phyloP scores from a whole-genome alignment of 2,797 vertebrate genomes.

The Platalea minor region DNA sequence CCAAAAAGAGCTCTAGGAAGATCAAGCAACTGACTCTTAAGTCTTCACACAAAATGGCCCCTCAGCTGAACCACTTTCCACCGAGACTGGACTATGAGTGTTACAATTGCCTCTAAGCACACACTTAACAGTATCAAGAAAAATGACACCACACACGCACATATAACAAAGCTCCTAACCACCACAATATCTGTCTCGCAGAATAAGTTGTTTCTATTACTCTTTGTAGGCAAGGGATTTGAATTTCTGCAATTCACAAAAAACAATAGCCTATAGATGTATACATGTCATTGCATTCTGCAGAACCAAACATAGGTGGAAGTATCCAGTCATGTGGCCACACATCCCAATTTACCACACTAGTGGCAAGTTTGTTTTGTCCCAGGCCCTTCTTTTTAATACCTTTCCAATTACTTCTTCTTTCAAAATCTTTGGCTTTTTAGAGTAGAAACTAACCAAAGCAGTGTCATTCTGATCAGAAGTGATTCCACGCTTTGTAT shows the following conservation, averaged over 20 bases:
- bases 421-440: not conserved
- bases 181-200: accelerated
- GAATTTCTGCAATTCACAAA: not conserved
- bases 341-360: not conserved
- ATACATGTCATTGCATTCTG: not conserved
- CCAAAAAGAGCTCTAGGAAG: not conserved
- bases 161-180: not conserved
- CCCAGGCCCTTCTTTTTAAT: not conserved
- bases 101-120: not conserved
- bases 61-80: not conserved
- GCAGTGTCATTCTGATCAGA: not conserved
- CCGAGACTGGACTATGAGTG: not conserved
- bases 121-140: not conserved
- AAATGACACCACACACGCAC: not conserved
- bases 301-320: not conserved
- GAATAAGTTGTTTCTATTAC: not conserved
- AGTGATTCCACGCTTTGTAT: not conserved
- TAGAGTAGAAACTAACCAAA: not conserved
- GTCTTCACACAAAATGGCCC: not conserved
- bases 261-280: not conserved
- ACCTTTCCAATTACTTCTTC: not conserved
- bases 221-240: not conserved
- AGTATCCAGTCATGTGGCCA: not conserved
- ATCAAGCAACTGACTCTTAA: not conserved
- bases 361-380: not conserved